phyloP scores from a whole-genome alignment of 2,113 vertebrate genomes.

The human (Homo sapiens) region DNA sequence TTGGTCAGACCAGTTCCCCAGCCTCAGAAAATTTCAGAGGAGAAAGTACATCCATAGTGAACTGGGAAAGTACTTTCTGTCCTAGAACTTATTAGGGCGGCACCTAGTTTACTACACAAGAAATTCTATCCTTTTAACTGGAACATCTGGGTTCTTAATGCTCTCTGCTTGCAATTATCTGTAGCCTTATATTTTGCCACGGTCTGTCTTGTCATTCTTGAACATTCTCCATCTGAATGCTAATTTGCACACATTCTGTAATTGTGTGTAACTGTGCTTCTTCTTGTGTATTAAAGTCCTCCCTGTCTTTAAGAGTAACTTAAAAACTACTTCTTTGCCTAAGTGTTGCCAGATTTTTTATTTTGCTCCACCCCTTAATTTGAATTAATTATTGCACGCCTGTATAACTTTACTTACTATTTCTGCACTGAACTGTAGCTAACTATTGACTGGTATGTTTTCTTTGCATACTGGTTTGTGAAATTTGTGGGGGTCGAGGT shows the following conservation, averaged over 20 bases:
- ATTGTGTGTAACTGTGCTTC: not conserved
- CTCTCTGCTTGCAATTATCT: not conserved
- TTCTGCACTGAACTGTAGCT: not conserved
- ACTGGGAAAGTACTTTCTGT: not conserved
- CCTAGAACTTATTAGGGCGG: not conserved
- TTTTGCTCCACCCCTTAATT: not conserved
- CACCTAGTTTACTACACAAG: not conserved
- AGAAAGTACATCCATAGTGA: not conserved
- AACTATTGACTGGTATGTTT: not conserved
- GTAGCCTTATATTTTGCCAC: not conserved
- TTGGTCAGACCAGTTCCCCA: not conserved
- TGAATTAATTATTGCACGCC: not conserved
- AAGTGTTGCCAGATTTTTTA: not conserved
- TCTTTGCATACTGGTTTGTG: not conserved
- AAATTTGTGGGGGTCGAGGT: not conserved
- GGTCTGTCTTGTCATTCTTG: not conserved
- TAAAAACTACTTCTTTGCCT: not conserved
- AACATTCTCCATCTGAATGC: not conserved
- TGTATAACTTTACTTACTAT: not conserved
- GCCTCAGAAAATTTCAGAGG: not conserved
- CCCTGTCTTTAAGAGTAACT: not conserved
- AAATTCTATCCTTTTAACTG: not conserved
- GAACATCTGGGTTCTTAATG: not conserved
- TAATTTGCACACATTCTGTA: not conserved
- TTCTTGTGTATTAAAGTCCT: not conserved